Percentiles rank a stretch among this genome's conserved stretches.
These are phyloP conservation scores for Teleogryllus occipitalis DNA, from an alignment of 1,140 invertebrate genomes.

Conservation along the genomic window DNA sequence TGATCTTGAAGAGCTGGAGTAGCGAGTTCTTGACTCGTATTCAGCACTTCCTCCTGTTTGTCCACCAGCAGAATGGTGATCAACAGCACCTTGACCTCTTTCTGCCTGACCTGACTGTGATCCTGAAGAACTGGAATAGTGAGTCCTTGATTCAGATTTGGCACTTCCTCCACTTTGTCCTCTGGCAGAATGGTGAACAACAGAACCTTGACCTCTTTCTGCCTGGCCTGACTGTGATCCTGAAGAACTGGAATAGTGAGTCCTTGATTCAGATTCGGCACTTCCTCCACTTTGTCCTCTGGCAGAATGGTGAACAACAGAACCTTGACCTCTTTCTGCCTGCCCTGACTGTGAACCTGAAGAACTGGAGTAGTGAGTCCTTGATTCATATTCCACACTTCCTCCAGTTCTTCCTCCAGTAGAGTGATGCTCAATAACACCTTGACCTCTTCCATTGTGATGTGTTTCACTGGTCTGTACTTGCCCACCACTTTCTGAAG, in stretches of 20 bases:
- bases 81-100: too few relatives aligned
- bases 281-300: background rate
- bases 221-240: background rate
- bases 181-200: too few relatives aligned
- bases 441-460: background rate
- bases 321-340: background rate
- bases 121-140: too few relatives aligned
- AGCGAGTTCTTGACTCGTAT: too few relatives aligned
- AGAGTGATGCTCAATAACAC: background rate
- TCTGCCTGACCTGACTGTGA: too few relatives aligned
- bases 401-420: background rate
- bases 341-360: background rate
- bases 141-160: too few relatives aligned
- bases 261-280: slow-evolving; percentile 9
- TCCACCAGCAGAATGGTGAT: too few relatives aligned
- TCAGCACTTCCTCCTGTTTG: too few relatives aligned
- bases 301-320: background rate
- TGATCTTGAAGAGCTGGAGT: too few relatives aligned
- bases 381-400: slow-evolving; percentile 9
- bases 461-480: background rate
- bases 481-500: background rate
- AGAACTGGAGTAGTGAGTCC: background rate
- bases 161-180: too few relatives aligned
- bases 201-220: background rate
- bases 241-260: background rate